These are phyloP conservation scores for Cydia splendana DNA, from an alignment of 1,140 invertebrate species.

Conservation along the genomic window DNA sequence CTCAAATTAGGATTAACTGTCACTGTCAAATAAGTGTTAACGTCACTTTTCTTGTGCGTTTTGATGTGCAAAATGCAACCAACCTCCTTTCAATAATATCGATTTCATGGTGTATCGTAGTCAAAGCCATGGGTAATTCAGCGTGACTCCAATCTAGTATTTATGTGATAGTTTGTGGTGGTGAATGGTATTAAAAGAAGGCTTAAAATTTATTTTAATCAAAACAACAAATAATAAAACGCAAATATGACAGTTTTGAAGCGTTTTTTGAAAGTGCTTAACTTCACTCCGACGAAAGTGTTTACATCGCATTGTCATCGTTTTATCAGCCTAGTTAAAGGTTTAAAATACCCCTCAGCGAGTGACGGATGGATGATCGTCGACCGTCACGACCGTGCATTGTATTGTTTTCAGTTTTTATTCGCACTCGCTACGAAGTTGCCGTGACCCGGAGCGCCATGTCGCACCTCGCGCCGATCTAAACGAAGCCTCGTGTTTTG, in stretches of 20 bases:
- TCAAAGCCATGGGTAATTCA: too few species aligned
- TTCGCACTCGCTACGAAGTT: slow-evolving; percentile 36
- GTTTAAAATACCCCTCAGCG: slow-evolving; percentile 28
- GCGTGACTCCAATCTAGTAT: too few species aligned
- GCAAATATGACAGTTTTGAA: not conserved
- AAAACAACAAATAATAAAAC: not conserved
- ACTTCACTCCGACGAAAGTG: not conserved
- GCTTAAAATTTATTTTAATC: too few species aligned
- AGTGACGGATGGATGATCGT: slow-evolving; percentile 23
- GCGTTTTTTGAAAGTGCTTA: not conserved
- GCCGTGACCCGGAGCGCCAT: slow-evolving; percentile 47
- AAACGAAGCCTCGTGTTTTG: slow-evolving; percentile 45
- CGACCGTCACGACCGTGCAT: slow-evolving; percentile 32
- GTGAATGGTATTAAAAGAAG: too few species aligned
- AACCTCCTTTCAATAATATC: not conserved
- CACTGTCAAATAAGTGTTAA: not conserved
- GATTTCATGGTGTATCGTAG: not conserved
- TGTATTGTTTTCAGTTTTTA: slow-evolving; percentile 41
- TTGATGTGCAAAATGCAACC: not conserved
- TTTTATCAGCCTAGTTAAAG: not conserved
- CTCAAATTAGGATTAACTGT: not conserved
- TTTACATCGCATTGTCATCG: too few species aligned
- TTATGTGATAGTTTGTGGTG: too few species aligned
- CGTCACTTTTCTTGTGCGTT: not conserved
- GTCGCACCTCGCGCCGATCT: slow-evolving; percentile 54